These are phyloP conservation scores for Leptothorax acervorum DNA, from an alignment of 2,888 invertebrate genomes.

Conservation along the genomic window DNA sequence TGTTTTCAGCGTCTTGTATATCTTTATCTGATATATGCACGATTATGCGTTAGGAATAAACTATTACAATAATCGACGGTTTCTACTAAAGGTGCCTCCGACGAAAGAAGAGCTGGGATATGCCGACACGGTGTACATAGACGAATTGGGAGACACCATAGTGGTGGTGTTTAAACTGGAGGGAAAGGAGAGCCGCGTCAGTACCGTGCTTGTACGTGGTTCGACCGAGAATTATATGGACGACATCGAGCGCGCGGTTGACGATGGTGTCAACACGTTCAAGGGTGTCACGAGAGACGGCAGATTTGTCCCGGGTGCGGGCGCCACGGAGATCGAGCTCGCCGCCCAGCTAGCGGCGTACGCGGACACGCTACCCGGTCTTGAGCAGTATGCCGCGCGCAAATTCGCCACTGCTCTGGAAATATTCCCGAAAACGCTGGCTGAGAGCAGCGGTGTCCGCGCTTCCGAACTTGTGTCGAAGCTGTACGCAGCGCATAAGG, in stretches of 20 bases:
- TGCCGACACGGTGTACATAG: constrained; percentile 95
- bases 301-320: constrained; percentile 95
- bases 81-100: constrained; percentile 88
- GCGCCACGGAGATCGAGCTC: constrained; percentile 97
- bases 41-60: neutral
- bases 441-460: constrained; percentile 97
- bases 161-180: constrained; percentile 97
- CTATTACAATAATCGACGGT: neutral
- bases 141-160: constrained; percentile 98
- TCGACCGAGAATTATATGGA: constrained; percentile 99
- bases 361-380: constrained; percentile 96
- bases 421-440: constrained; percentile 95
- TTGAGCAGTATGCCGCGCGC: constrained; percentile 98
- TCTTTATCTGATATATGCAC: neutral
- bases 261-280: constrained; percentile 99
- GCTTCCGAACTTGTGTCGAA: constrained; percentile 95
- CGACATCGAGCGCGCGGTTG: constrained; percentile 98
- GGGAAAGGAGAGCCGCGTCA: constrained; percentile 93
- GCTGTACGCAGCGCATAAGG: constrained; percentile 97
- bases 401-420: constrained; percentile 97
- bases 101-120: constrained; percentile 96
- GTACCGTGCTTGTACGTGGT: constrained; percentile 97
- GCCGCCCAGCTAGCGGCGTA: constrained; percentile 94
- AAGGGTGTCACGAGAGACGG: constrained; percentile 95
- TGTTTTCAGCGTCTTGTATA: neutral